phyloP scores from a whole-genome alignment of 2,113 vertebrate genomes.

The Gambusia affinis region DNA sequence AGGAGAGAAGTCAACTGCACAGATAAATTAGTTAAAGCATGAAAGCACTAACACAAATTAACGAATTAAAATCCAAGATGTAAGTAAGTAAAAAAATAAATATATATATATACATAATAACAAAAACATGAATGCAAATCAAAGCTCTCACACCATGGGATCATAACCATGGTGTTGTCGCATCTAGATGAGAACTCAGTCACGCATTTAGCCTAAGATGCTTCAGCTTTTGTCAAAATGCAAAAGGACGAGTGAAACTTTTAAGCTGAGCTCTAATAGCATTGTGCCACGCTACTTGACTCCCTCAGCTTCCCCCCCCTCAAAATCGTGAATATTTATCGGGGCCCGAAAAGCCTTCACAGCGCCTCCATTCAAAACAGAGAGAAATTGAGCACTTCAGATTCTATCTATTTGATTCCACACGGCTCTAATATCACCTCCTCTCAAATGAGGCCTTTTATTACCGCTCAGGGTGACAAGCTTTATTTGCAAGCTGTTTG shows the following conservation, averaged over 20 bases:
- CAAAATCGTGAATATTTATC: slow-evolving; percentile 36
- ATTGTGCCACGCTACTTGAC: slow-evolving; percentile 12
- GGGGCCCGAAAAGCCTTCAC: slow-evolving; percentile 14
- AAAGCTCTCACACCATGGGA: too few species aligned
- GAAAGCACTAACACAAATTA: too few species aligned
- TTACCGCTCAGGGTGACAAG: slow-evolving; percentile 67
- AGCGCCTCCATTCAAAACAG: slow-evolving; percentile 23
- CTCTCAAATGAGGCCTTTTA: slow-evolving; percentile 67
- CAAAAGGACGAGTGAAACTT: neutral
- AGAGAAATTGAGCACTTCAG: slow-evolving; percentile 56
- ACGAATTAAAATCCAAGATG: too few species aligned
- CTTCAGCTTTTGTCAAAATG: neutral
- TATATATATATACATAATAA: too few species aligned
- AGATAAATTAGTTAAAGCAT: too few species aligned
- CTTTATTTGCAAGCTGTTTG: slow-evolving; percentile 80
- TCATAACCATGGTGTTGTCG: neutral
- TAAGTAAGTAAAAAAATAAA: too few species aligned
- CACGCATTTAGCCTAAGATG: neutral
- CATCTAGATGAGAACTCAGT: neutral
- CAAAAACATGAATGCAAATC: too few species aligned
- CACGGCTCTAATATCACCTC: slow-evolving; percentile 67
- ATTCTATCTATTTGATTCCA: slow-evolving; percentile 76
- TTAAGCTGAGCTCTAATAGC: neutral
- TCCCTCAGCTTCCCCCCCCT: slow-evolving; percentile 14
- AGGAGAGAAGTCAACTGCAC: too few species aligned